Base-by-base conservation (phyloP, 1,140 invertebrate species). In the Panagrolaimus sp. region DNA sequence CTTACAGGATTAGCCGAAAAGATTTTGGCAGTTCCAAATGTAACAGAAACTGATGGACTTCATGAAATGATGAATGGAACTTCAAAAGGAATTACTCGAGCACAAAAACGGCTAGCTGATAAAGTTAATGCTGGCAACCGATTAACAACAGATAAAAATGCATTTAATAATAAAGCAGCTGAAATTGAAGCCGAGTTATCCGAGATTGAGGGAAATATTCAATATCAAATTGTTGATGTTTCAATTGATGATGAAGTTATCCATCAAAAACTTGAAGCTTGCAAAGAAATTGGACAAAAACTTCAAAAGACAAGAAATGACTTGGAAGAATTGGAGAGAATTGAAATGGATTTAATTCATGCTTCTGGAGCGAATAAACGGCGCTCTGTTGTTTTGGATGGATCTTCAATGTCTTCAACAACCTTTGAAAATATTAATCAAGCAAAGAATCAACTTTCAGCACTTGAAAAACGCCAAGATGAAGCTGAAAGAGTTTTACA, bases 281-380 rank as follows among this genome's bases (percentile, higher is more conserved):
- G 52, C 17, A 55, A 55, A n/a, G 62, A 38, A 17, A 32, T 69
- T 69, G 52, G 48, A 7, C 48, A 64, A 55, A 26, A 28, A 24
- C 17, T 69, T 21, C 7, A 15, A 43, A 21, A 15, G 9, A n/a
- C 44, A 1, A 43, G 52, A 26, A 21, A 24, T 28, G 38, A 69
- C n/a, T 62, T 69, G 43, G 44, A 73, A 15, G 70, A 71, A n/a
- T 28, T 71, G 12, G 70, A 71, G 21, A n/a, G 65, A 21, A 32
- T 71, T 12, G 68, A 46, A 2, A 17, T 45, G 26, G 70, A 69
- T 47, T 21, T 71, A 12, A 58, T 71, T 21, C 68, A 71, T 32
- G 32, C 21, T n/a, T 43, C 28, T 15, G 45, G 66, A 1, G 68
- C 24, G 6, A 44, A 47, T 9, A 63, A 70, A 48, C 32, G 69